phyloP scores from a whole-genome alignment of 1,140 invertebrate genomes.

The Meteorus sp. region DNA sequence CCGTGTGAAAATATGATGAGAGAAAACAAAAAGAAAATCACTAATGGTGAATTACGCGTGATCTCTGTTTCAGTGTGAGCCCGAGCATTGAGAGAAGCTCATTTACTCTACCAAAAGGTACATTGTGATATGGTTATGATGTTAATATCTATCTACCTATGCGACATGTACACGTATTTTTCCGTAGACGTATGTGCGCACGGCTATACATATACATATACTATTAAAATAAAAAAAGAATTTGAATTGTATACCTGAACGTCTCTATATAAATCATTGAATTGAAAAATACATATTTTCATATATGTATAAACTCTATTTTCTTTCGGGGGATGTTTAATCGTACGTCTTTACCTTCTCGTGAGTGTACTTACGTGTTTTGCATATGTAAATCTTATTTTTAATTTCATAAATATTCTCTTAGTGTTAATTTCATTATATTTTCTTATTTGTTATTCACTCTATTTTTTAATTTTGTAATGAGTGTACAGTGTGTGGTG shows the following conservation, averaged over 20 bases:
- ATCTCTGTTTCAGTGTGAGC: slow-evolving; percentile 61
- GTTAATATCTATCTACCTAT: slow-evolving; percentile 47
- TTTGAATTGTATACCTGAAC: slow-evolving; percentile 21
- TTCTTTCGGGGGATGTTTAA: too few relatives aligned
- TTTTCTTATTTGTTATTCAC: too few relatives aligned
- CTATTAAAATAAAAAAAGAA: slow-evolving; percentile 41
- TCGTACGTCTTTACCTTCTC: too few relatives aligned
- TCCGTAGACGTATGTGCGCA: slow-evolving; percentile 29
- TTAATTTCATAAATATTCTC: too few relatives aligned
- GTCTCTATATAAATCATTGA: slow-evolving; percentile 27
- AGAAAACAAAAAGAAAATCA: slow-evolving; percentile 33
- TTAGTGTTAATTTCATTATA: too few relatives aligned
- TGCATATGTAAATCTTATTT: too few relatives aligned
- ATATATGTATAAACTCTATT: too few relatives aligned
- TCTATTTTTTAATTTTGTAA: too few relatives aligned
- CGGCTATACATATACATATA: slow-evolving; percentile 26
- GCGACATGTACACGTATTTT: slow-evolving; percentile 29
- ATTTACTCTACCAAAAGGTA: slow-evolving; percentile 60
- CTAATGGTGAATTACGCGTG: slow-evolving; percentile 55
- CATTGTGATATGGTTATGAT: slow-evolving; percentile 60
- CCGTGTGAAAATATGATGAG: slow-evolving; percentile 14
- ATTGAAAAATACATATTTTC: too few relatives aligned
- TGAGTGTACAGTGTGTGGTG: too few relatives aligned
- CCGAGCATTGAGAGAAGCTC: slow-evolving; percentile 59
- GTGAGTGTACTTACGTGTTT: too few relatives aligned